Conservation (phyloP, 2,113 vertebrate species). For the Oophaga pumilio region DNA sequence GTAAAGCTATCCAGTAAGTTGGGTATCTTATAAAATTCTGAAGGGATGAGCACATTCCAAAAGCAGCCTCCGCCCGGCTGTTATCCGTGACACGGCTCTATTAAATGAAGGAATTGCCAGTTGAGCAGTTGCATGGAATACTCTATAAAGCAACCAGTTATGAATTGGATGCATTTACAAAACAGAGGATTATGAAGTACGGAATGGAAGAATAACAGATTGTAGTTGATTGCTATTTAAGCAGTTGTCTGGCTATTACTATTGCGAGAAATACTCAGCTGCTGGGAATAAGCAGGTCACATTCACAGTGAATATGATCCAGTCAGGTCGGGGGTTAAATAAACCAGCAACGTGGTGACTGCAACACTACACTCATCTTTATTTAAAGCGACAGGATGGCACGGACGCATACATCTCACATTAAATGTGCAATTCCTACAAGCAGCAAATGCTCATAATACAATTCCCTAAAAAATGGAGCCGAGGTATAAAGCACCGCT, state of each 20-base stretch:
- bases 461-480: neutral
- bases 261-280: too few species aligned
- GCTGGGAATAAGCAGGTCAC: neutral
- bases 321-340: slow-evolving; percentile 10
- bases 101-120: neutral
- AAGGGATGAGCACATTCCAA: too few species aligned
- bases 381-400: neutral
- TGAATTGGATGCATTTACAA: neutral
- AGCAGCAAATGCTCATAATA: neutral
- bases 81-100: too few species aligned
- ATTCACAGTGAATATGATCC: neutral
- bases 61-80: too few species aligned
- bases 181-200: too few species aligned
- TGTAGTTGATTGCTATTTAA: neutral
- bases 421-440: too few species aligned
- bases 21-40: too few species aligned
- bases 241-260: neutral
- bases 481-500: too few species aligned
- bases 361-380: neutral
- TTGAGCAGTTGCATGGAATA: neutral
- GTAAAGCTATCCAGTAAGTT: too few species aligned
- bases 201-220: neutral
- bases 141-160: too few species aligned
- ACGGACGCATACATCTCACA: too few species aligned
- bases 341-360: neutral